phyloP scores from a whole-genome alignment of 2,797 vertebrate genomes.

The Clarias pachynema region DNA sequence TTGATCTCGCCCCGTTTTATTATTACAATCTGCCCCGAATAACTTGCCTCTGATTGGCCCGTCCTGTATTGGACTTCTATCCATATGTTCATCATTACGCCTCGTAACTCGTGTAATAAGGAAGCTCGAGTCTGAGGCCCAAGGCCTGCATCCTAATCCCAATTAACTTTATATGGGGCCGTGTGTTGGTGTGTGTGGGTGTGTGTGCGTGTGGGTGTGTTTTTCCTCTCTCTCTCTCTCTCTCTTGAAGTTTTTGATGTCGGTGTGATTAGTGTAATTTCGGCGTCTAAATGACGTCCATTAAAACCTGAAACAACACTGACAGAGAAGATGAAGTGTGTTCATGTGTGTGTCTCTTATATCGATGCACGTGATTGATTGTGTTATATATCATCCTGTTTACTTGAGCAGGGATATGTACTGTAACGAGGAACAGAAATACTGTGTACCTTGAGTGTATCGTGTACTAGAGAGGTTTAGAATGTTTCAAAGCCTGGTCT shows the following conservation, averaged over 20 bases:
- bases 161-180: constrained; percentile 65
- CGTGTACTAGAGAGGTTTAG: background rate
- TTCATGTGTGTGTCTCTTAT: constrained; percentile 22
- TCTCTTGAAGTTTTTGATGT: constrained; percentile 39
- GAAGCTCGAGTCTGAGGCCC: constrained; percentile 54
- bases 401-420: background rate
- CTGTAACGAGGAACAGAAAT: background rate
- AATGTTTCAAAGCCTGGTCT: background rate
- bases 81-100: constrained; percentile 79
- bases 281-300: constrained; percentile 22
- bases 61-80: constrained; percentile 57
- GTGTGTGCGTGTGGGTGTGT: constrained; percentile 10
- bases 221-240: too few relatives aligned
- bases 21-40: constrained; percentile 75
- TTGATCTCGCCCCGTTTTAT: constrained; percentile 77
- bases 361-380: background rate
- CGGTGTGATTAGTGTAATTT: constrained; percentile 40
- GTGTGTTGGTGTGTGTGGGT: constrained; percentile 17
- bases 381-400: background rate
- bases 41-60: constrained; percentile 73
- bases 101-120: constrained; percentile 57
- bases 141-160: constrained; percentile 64
- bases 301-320: constrained; percentile 21
- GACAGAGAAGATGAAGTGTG: background rate
- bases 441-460: background rate